Evolutionary conservation across 2,113 vertebrate species (phyloP), one percentile per base, ranked within the genome.

Genomic region (Chlamydotis undulata): DNA sequence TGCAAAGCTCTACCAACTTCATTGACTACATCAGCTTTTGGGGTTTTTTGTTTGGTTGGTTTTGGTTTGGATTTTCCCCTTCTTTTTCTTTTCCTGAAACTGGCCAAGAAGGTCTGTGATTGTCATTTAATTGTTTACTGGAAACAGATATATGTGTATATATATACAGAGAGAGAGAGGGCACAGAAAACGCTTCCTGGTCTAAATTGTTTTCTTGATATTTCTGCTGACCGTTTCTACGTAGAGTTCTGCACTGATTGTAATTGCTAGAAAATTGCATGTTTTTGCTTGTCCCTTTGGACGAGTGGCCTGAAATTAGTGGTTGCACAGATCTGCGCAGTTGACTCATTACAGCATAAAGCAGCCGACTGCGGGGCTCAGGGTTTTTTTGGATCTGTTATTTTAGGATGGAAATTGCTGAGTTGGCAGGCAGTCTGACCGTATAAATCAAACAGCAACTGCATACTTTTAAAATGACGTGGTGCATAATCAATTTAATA

Each of bases 381-480:
- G 70, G 91, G 39, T 5, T 85, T 89, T 89, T 92, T 89, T 87
- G 67, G 96, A 78, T 70, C 63, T 97, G 92, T 96, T 97, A 96
- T 97, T 97, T 97, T 59, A 90, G 76, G 80, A 94, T 96, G 52
- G 89, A 97, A 97, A 96, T 87, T 97, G 97, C 96, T 95, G 94
- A 97, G 73, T 65, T 96, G 84, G 91, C 93, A 93, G 81, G 78
- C 80, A 89, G 63, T 86, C 88, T 92, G 93, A 89, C 94, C 87
- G 90, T 83, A 89, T 93, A 96, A 97, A 97, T 92, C 93, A 95
- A 94, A 96, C 79, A 81, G 78, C 73, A 93, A 96, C 94, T 87
- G 87, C 79, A 96, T 96, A 95, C 80, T 97, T 97, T 92, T 92
- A 93, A 97, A 97, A 96, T 97, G 64, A 97, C 90, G 95, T 18